These are phyloP conservation scores for Ecdyonurus torrentis DNA, from an alignment of 2,888 invertebrate genomes.

Conservation along the genomic window DNA sequence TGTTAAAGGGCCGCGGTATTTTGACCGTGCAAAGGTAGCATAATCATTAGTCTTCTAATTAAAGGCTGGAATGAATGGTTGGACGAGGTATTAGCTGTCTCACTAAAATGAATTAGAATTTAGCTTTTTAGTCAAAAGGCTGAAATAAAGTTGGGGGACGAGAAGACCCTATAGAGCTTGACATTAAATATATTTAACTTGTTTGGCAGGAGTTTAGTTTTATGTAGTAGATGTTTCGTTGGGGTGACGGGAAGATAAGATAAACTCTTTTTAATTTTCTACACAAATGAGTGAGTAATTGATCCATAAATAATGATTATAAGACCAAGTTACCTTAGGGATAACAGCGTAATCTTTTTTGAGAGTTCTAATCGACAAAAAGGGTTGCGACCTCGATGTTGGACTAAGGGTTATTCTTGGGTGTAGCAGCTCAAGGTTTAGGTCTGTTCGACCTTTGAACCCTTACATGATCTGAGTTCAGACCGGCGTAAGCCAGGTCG, in stretches of 20 bases:
- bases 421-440: constrained; percentile 48
- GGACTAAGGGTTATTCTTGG: constrained; percentile 54
- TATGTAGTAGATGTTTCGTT: constrained; percentile 34
- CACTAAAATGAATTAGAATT: constrained; percentile 34
- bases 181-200: constrained; percentile 25
- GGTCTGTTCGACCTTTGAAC: constrained; percentile 70
- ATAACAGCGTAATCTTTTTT: constrained; percentile 70
- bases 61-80: constrained; percentile 60
- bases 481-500: constrained; percentile 72
- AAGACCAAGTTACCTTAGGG: constrained; percentile 64
- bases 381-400: constrained; percentile 79
- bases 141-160: constrained; percentile 48
- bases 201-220: constrained; percentile 22
- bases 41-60: constrained; percentile 68
- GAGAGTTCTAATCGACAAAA: constrained; percentile 54
- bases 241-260: constrained; percentile 45
- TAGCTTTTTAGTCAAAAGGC: constrained; percentile 45
- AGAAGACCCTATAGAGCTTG: constrained; percentile 67
- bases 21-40: constrained; percentile 68
- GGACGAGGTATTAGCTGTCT: constrained; percentile 46
- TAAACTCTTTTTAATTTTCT: constrained; percentile 32
- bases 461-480: constrained; percentile 81
- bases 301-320: constrained; percentile 42
- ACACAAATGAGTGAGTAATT: constrained; percentile 29
- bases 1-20: constrained; percentile 58